Evolutionary conservation across 2,888 invertebrate species (phyloP), one percentile per base, ranked within the genome.

Genomic region (Ochropacha duplaris): DNA sequence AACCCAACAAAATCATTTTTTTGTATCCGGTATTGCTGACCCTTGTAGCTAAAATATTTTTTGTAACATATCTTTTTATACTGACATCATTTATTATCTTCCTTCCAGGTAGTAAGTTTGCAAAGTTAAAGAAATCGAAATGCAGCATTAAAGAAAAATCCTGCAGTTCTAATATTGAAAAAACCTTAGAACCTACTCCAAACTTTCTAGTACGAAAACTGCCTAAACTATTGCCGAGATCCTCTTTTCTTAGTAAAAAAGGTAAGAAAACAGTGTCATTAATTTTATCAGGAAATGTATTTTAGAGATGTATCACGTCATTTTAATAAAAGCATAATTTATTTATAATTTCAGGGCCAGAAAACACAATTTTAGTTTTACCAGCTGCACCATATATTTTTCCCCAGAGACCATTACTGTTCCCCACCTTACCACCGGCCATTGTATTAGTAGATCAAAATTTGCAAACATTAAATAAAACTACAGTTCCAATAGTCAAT

Each of bases 341-440:
- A 34, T 55, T 65, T 64, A 31, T 49, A 64, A 65, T 92, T 87
- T 67, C 84, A 89, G 89, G 76, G 50, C 61, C 84, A 71, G 91
- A 92, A 72, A 90, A 84, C 64, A 86, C 92, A 49, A 81, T 91
- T 68, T 87, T 92, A 2, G 88, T 92, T 58, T 66, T 92, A 36
- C 91, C 92, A 57, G 91, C 90, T 49, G 66, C 89, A 49, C 91
- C 92, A 68, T 92, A 90, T 61, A 78, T 92, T 49, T 86, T 92
- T 56, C 90, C 90, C n/a, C 92, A 87, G 69, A 83, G 91, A 68
- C 89, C 87, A 57, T 68, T 92, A 49, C 68, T 92, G 26, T 83
- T 90, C 57, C 92, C 92, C 2, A 73, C 90, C 54, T 81, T 83
- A 39, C 87, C 86, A 28, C 92, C 92, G 59, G 80, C 92, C 22